A percentile compares a stretch with the other conserved stretches of the same genome.
phyloP scores from a whole-genome alignment of 1,140 invertebrate genomes.

The Hirudo medicinalis region DNA sequence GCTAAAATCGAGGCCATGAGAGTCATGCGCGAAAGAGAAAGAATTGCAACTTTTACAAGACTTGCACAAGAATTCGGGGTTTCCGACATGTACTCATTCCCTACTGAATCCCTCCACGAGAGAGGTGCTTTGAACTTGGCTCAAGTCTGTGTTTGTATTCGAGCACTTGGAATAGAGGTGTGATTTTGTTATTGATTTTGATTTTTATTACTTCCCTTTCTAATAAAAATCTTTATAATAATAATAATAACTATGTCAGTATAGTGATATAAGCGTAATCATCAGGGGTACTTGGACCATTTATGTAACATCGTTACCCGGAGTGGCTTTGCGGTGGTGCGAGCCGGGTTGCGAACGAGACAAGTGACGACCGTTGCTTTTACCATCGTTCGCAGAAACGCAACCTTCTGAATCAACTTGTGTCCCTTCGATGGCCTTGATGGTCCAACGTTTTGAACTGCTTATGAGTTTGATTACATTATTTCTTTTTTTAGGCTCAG shows the following conservation, averaged over 20 bases:
- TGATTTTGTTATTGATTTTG: neutral
- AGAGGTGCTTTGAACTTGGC: slow-evolving; percentile 21
- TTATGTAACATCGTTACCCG: no score
- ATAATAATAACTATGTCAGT: no score
- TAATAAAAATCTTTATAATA: no score
- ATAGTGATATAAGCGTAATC: no score
- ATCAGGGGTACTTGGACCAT: no score
- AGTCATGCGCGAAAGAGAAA: slow-evolving; percentile 21
- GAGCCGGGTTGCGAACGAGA: no score
- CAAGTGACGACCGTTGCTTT: neutral
- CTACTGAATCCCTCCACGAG: slow-evolving; percentile 23
- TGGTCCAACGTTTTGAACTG: neutral
- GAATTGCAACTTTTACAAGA: slow-evolving; percentile 21
- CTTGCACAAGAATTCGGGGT: slow-evolving; percentile 20
- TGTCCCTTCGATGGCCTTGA: neutral
- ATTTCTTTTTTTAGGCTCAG: slow-evolving; percentile 1
- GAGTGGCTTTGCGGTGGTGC: no score
- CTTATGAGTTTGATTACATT: neutral
- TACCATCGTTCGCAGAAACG: neutral
- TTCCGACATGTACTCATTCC: slow-evolving; percentile 19
- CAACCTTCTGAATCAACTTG: neutral
- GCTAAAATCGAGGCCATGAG: slow-evolving; percentile 22
- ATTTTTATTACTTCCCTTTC: no score
- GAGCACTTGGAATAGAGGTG: slow-evolving; percentile 22
- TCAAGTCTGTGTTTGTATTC: slow-evolving; percentile 22